phyloP scores from a whole-genome alignment of 2,113 vertebrate genomes.

The Malaclemys terrapin region DNA sequence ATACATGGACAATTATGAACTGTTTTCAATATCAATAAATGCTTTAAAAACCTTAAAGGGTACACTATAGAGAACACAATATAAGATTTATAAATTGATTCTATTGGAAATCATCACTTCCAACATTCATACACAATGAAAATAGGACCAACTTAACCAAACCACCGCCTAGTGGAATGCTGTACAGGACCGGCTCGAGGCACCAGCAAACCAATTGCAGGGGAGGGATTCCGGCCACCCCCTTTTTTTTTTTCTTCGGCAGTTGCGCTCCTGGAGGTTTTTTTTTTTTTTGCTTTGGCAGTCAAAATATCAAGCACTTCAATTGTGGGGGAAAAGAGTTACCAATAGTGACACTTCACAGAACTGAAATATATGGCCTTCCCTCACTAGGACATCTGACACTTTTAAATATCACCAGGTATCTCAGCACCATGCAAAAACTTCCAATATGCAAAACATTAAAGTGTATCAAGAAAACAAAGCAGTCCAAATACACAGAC shows the following conservation, averaged over 20 bases:
- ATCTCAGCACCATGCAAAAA: neutral
- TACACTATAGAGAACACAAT: neutral
- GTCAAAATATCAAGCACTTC: neutral
- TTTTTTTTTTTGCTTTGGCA: too few species aligned
- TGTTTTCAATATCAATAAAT: neutral
- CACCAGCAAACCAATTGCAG: too few species aligned
- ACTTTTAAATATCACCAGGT: neutral
- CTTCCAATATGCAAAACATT: neutral
- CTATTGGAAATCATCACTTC: neutral
- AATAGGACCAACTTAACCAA: neutral
- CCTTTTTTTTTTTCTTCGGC: too few species aligned
- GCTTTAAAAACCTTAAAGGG: neutral
- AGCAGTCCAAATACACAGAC: neutral
- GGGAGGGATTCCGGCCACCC: too few species aligned
- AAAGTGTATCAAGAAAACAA: neutral
- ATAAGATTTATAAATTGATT: neutral
- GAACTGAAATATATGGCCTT: neutral
- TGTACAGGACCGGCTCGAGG: too few species aligned
- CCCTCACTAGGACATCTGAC: neutral
- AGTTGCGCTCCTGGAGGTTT: too few species aligned
- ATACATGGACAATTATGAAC: neutral
- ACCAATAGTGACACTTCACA: neutral
- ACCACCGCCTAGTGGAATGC: neutral
- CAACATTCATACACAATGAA: neutral
- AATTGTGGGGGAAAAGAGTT: neutral